A percentile compares a stretch with the other conserved stretches of the same genome.
Conservation (phyloP, 2,113 vertebrate genomes). For the Lichenostomus cassidix region DNA sequence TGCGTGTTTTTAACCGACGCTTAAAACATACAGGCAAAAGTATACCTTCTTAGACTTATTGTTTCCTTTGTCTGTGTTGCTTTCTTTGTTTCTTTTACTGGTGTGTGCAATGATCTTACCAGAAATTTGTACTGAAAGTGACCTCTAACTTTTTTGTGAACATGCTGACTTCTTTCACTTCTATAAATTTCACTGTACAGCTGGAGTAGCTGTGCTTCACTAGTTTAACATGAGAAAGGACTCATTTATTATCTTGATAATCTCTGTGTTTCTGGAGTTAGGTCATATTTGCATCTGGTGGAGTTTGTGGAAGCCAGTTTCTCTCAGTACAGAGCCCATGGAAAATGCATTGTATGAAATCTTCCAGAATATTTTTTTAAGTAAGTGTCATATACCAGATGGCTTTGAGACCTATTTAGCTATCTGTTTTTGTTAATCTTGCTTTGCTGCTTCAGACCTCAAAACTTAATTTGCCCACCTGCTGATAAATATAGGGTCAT, state of each 20-base stretch:
- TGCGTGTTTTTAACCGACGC: neutral
- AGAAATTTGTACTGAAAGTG: neutral
- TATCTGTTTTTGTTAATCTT: slow-evolving; percentile 22
- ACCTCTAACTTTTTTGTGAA: neutral
- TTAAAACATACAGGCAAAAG: neutral
- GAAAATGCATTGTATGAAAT: neutral
- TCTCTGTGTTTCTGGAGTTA: neutral
- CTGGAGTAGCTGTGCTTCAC: neutral
- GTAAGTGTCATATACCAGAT: neutral
- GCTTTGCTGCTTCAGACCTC: slow-evolving; percentile 4
- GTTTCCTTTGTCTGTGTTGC: neutral
- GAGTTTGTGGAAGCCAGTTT: neutral
- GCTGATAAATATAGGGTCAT: slow-evolving; percentile 13
- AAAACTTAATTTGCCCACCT: slow-evolving; percentile 42
- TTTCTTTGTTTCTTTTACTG: neutral
- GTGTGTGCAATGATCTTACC: neutral
- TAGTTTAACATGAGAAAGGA: neutral
- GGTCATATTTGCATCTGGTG: neutral
- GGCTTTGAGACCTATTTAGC: neutral
- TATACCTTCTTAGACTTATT: neutral
- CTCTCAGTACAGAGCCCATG: neutral
- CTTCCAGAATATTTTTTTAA: neutral
- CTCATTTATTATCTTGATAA: neutral
- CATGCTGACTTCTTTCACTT: neutral
- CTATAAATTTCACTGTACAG: neutral